Conservation (phyloP, 2,797 vertebrate genomes). For the Triplophysa bombifrons region DNA sequence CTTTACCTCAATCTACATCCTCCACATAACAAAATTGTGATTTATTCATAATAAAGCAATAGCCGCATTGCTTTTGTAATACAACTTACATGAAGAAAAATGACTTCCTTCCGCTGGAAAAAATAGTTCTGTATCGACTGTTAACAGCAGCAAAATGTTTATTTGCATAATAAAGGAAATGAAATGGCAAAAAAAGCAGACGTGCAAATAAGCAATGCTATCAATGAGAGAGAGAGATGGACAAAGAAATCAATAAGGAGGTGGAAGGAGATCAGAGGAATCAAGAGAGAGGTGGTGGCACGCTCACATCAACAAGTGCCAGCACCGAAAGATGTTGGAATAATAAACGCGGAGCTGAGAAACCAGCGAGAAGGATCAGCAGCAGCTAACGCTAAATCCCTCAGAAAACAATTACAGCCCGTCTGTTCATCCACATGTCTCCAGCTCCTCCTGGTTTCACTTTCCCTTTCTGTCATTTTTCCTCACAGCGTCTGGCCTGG, state of each 20-base stretch:
- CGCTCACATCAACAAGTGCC: constrained; percentile 69
- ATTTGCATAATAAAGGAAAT: no score
- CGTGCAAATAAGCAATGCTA: not conserved
- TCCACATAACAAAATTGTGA: no score
- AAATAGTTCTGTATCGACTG: no score
- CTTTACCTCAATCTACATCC: no score
- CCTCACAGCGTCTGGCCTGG: not conserved
- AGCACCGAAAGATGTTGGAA: constrained; percentile 55
- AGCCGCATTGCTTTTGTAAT: no score
- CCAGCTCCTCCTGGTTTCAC: constrained; percentile 30
- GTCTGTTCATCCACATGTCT: constrained; percentile 41
- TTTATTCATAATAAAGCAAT: no score
- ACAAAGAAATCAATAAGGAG: constrained; percentile 36
- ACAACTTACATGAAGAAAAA: no score
- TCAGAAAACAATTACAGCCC: constrained; percentile 63
- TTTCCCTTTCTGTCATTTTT: constrained; percentile 12
- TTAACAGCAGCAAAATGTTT: no score
- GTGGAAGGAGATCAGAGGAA: constrained; percentile 47
- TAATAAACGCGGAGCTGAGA: constrained; percentile 61
- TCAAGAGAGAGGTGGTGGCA: constrained; percentile 53
- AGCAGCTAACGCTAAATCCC: constrained; percentile 64
- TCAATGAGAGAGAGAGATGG: constrained; percentile 34
- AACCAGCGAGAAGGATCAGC: constrained; percentile 50
- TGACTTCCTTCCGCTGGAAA: no score
- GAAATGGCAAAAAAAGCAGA: no score